These are phyloP conservation scores for Stomatorhinus ivindoensis DNA, from an alignment of 2,113 vertebrate genomes.

Conservation along the genomic window DNA sequence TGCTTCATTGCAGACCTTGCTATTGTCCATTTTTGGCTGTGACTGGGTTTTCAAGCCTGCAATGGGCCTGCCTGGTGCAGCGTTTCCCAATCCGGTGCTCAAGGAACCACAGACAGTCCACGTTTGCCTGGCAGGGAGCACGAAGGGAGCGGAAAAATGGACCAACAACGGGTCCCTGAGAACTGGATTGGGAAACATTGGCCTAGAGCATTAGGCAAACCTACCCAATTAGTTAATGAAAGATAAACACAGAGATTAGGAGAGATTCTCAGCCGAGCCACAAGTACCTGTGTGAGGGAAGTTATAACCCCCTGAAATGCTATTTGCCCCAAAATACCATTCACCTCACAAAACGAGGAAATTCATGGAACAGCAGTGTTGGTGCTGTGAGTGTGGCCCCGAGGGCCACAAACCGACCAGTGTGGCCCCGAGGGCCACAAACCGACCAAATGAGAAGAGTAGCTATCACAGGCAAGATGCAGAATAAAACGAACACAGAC, in stretches of 20 bases:
- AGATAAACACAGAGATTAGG: neutral
- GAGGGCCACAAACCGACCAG: neutral
- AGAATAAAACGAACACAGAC: neutral
- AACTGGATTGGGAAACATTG: neutral
- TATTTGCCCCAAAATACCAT: neutral
- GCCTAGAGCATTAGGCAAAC: neutral
- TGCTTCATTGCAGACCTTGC: neutral
- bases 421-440: neutral
- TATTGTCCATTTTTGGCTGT: neutral
- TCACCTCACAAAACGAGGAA: neutral
- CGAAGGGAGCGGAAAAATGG: neutral
- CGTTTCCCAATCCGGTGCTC: neutral
- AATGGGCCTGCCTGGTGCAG: neutral
- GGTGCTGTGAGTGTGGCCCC: neutral
- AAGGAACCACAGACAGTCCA: neutral
- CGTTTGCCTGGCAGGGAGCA: no score
- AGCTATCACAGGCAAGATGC: neutral
- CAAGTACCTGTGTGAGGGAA: neutral
- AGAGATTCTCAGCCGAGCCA: neutral
- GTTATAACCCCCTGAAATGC: neutral
- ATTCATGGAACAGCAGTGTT: neutral
- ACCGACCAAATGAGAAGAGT: neutral
- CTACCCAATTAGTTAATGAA: neutral
- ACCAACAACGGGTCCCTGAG: neutral
- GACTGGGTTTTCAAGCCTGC: neutral